Evolutionary conservation across 2,797 vertebrate genomes (phyloP).

Genomic region (Sphenopsis melanotis): DNA sequence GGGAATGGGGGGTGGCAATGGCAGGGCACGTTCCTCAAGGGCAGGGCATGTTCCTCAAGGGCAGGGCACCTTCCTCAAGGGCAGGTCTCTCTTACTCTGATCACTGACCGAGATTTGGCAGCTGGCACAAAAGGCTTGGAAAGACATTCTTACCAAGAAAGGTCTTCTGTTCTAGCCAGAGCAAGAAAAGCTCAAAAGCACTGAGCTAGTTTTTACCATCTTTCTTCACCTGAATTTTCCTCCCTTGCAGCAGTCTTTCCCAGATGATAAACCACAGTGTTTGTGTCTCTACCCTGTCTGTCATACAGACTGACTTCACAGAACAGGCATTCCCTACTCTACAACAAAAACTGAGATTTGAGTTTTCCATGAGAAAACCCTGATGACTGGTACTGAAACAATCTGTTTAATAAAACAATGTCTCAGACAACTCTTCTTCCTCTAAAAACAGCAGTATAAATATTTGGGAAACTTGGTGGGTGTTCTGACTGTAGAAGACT

Average conservation of each 20-base stretch:
- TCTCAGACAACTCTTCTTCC: not conserved
- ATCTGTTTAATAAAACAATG: not conserved
- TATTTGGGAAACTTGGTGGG: not conserved
- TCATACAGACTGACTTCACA: not conserved
- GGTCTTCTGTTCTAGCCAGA: not conserved
- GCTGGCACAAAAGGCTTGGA: not conserved
- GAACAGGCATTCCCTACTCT: not conserved
- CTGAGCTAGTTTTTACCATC: not conserved
- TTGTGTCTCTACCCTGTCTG: not conserved
- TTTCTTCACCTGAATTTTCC: not conserved
- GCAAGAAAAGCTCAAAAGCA: not conserved
- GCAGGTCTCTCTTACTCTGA: not conserved
- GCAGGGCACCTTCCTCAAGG: too few species aligned
- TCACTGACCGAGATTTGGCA: not conserved
- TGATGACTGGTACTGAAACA: not conserved
- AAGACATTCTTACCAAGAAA: not conserved
- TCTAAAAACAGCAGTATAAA: not conserved
- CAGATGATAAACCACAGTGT: not conserved
- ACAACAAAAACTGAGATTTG: not conserved
- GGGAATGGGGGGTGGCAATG: not conserved
- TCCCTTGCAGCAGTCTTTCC: not conserved
- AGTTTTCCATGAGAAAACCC: not conserved
- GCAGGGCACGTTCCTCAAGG: rapidly evolving
- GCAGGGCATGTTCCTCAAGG: too few species aligned
- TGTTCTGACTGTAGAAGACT: not conserved